A percentile compares a stretch with the other conserved stretches of the same genome.
Evolutionary conservation across 2,797 vertebrate species (phyloP).

Genomic region (Potorous gilbertii): DNA sequence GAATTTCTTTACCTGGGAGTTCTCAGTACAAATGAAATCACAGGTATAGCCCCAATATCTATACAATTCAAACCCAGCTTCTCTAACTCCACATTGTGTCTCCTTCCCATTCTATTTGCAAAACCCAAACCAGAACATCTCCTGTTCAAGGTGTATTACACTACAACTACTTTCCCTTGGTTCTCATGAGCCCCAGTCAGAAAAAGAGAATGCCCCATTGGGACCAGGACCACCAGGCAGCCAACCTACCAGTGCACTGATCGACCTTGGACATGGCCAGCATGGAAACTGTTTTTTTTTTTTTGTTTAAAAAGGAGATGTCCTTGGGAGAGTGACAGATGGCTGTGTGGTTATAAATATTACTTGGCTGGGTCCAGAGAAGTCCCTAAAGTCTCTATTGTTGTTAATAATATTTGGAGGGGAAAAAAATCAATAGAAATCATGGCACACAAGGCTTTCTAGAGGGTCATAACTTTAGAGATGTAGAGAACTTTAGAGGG

Average conservation of each 20-base stretch:
- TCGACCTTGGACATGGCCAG: background rate
- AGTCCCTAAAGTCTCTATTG: conserved; percentile 11
- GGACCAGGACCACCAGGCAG: background rate
- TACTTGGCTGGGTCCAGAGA: conserved; percentile 14
- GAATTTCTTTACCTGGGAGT: background rate
- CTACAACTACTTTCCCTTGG: conserved; percentile 27
- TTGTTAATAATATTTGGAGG: conserved; percentile 32
- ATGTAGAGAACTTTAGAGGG: background rate
- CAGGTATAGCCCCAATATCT: background rate
- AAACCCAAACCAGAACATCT: conserved; percentile 23
- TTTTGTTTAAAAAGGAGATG: conserved; percentile 46
- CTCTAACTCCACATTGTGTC: background rate
- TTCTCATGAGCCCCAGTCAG: background rate
- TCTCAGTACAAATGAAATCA: background rate
- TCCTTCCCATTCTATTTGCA: background rate
- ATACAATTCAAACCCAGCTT: background rate
- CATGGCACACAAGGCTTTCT: conserved; percentile 9
- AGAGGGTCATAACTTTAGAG: background rate
- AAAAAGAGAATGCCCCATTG: background rate
- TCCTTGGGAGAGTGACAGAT: background rate
- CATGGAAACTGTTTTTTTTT: background rate
- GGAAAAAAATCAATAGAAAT: conserved; percentile 33
- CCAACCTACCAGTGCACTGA: background rate
- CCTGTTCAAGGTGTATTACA: conserved; percentile 20
- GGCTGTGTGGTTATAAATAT: background rate